A percentile compares a stretch with the other conserved stretches of the same genome.
Evolutionary conservation across 1,140 invertebrate genomes (phyloP).

Genomic region (Cotesia chilonis): DNA sequence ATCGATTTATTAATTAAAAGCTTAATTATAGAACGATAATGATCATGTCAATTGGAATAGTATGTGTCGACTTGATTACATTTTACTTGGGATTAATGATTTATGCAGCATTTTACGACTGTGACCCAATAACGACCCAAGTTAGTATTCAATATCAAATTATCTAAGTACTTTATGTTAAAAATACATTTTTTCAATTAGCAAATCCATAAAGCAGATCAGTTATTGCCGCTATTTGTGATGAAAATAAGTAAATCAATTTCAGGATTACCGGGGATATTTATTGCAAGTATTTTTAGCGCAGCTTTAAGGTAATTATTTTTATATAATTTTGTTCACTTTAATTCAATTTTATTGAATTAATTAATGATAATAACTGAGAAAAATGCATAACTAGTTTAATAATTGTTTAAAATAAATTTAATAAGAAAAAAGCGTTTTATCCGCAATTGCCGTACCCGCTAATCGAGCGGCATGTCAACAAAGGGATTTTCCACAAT

Average conservation of each 20-base stretch:
- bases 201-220: constrained; percentile 72
- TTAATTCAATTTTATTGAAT: no score
- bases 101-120: constrained; percentile 80
- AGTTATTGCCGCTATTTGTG: constrained; percentile 76
- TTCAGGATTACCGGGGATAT: constrained; percentile 77
- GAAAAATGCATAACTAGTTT: no score
- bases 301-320: constrained; percentile 72
- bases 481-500: no score
- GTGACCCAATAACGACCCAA: constrained; percentile 76
- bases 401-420: no score
- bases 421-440: no score
- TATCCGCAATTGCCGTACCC: no score
- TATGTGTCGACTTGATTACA: constrained; percentile 71
- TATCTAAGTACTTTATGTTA: background rate
- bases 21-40: constrained; percentile 57
- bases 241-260: constrained; percentile 75
- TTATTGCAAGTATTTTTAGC: constrained; percentile 79
- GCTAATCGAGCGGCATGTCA: no score
- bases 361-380: no score
- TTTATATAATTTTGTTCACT: background rate
- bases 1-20: no score
- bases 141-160: constrained; percentile 48
- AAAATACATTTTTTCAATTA: constrained; percentile 38
- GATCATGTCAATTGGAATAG: constrained; percentile 66
- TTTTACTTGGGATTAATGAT: constrained; percentile 80